Conservation (phyloP, 2,113 vertebrate genomes). For the Passer montanus region DNA sequence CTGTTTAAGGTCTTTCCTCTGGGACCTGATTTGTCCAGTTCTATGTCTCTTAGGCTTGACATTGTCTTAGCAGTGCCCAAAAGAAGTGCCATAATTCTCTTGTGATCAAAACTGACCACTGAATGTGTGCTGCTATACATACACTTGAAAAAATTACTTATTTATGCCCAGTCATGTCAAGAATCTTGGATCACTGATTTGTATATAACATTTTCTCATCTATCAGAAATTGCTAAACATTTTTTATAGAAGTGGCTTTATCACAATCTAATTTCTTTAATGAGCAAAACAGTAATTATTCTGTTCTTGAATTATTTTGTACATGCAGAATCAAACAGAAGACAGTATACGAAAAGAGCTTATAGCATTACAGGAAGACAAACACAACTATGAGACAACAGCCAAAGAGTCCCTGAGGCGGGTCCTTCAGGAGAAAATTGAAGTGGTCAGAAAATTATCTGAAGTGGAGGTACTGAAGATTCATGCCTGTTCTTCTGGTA, state of each 20-base stretch:
- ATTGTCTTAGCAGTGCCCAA: not conserved
- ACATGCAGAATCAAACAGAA: conserved; percentile 91
- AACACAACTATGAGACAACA: conserved; percentile 99
- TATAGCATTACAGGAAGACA: conserved; percentile 95
- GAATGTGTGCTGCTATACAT: not conserved
- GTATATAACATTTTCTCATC: not conserved
- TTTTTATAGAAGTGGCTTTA: not conserved
- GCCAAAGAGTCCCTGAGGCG: conserved; percentile 98
- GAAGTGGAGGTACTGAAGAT: conserved; percentile 91
- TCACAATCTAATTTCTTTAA: not conserved
- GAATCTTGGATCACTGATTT: not conserved
- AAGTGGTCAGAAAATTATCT: conserved; percentile 96
- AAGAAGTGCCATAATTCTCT: not conserved
- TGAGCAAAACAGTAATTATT: not conserved
- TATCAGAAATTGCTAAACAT: not conserved
- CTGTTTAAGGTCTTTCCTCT: not conserved
- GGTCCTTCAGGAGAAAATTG: conserved; percentile 99
- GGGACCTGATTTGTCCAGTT: not conserved
- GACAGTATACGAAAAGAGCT: conserved; percentile 96
- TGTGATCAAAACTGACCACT: not conserved
- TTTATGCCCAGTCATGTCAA: not conserved
- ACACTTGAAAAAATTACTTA: not conserved
- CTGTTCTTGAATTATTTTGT: not conserved
- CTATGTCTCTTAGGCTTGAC: not conserved
- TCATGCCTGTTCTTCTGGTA: not conserved